Conservation (phyloP, 2,113 vertebrate species). For the Centropristis striata region DNA sequence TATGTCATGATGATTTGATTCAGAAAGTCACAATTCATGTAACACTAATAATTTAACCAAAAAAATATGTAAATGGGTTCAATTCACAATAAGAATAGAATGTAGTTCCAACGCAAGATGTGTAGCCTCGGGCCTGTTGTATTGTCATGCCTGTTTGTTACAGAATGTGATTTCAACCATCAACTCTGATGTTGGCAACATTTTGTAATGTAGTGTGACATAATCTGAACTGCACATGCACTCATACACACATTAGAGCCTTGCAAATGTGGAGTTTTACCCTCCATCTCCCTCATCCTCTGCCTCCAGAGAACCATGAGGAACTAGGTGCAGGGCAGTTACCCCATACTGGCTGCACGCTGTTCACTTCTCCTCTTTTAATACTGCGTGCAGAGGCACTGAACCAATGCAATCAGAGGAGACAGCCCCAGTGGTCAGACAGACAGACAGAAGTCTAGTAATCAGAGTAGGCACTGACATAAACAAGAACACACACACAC, state of each 20-base stretch:
- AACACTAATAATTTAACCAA: not conserved
- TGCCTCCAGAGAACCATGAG: slow-evolving; percentile 34
- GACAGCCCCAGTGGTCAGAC: slow-evolving; percentile 62
- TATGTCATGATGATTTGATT: not conserved
- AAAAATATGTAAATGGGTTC: not conserved
- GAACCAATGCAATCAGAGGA: slow-evolving; percentile 76
- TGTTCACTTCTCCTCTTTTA: slow-evolving; percentile 70
- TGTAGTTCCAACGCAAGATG: not conserved
- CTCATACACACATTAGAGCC: not conserved
- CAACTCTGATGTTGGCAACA: not conserved
- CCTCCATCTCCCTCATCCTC: not conserved
- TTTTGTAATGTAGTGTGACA: not conserved
- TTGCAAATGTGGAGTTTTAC: not conserved
- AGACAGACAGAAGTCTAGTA: slow-evolving; percentile 58
- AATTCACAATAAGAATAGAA: not conserved
- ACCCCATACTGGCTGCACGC: slow-evolving; percentile 51
- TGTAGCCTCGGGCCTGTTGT: not conserved
- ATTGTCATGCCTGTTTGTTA: not conserved
- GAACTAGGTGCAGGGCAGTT: slow-evolving; percentile 60
- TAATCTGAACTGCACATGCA: not conserved
- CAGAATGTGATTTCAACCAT: not conserved
- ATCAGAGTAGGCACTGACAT: slow-evolving; percentile 59
- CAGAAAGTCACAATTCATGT: not conserved
- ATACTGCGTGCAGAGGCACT: slow-evolving; percentile 49
- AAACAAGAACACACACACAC: slow-evolving; percentile 37